Percentiles rank a stretch among this genome's conserved stretches.
These are phyloP conservation scores for Zygaena filipendulae DNA, from an alignment of 2,888 invertebrate genomes.

Conservation along the genomic window DNA sequence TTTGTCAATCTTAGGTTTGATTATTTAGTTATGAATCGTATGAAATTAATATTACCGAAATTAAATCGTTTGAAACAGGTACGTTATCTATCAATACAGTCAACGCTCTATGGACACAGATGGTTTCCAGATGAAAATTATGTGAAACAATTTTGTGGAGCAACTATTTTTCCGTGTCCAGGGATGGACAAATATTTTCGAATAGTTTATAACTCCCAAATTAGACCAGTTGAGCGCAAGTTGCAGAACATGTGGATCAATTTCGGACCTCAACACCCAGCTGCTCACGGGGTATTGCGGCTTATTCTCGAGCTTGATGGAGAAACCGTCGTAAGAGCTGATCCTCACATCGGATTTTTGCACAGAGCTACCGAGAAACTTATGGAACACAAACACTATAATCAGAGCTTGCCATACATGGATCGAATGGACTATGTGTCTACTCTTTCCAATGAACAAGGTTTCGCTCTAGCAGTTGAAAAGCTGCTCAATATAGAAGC, in stretches of 20 bases:
- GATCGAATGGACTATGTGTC: constrained; percentile 91
- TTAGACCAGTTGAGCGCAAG: constrained; percentile 63
- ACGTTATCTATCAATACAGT: too few relatives aligned
- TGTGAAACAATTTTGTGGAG: constrained; percentile 60
- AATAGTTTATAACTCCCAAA: constrained; percentile 35
- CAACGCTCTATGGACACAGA: constrained; percentile 26
- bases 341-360: constrained; percentile 88
- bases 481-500: constrained; percentile 82
- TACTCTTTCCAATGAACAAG: constrained; percentile 84
- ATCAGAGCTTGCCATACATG: constrained; percentile 86
- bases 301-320: constrained; percentile 84
- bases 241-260: constrained; percentile 78
- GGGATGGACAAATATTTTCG: constrained; percentile 38
- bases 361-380: constrained; percentile 92
- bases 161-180: constrained; percentile 68
- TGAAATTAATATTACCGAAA: too few relatives aligned
- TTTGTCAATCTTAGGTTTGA: too few relatives aligned
- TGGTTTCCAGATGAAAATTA: constrained; percentile 78
- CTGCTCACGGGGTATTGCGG: constrained; percentile 89
- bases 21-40: too few relatives aligned
- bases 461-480: constrained; percentile 83
- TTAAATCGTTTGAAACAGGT: too few relatives aligned
- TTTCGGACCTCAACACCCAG: constrained; percentile 92
- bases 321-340: constrained; percentile 81
- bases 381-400: constrained; percentile 89